Evolutionary conservation across 2,888 invertebrate genomes (phyloP), one percentile per base, ranked within the genome.

Genomic region (Nineta flava): DNA sequence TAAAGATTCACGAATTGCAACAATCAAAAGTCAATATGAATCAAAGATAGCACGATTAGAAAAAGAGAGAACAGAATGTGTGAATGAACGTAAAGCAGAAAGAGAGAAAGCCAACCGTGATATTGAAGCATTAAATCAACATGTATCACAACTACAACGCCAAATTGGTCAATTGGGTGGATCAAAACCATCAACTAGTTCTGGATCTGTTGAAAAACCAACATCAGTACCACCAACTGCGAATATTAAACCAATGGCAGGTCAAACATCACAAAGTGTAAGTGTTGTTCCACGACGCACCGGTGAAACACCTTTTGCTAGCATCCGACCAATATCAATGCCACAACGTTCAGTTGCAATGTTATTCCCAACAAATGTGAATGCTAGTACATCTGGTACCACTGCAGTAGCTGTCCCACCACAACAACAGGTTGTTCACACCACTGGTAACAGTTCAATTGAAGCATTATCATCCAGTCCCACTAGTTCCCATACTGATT

Each of bases 211-310:
- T 2, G 73, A 74, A 38, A 75, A 74, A 2, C 67, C 69, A 2
- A 68, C 69, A 1, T 81, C 80, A 17, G 21, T 19, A 55, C 77
- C 81, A 26, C 79, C 84, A 0, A 94, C 92, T 1, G 94, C 94
- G 5, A 94, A 94, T 62, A 94, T 94, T 42, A 90, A 91, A 65
- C 94, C 94, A 0, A 90, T 94, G 83, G 86, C 93, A 3, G 88
- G 88, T 72, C 67, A 66, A 1, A 66, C 65, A 52, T 71, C 71
- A 34, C 72, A 72, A 53, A 69, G 74, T 35, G 76, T 73, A 60
- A 74, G 76, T 4, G 76, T 78, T 40, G 74, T 73, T n/a, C 76
- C 79, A 17, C 78, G 84, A 65, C 76, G 85, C 53, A 81, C 82
- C 2, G 77, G 83, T 5, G 87, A 87, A 62, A 88, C 92, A 1